Conservation (phyloP, 2,797 vertebrate species). For the Syncerus caffer region DNA sequence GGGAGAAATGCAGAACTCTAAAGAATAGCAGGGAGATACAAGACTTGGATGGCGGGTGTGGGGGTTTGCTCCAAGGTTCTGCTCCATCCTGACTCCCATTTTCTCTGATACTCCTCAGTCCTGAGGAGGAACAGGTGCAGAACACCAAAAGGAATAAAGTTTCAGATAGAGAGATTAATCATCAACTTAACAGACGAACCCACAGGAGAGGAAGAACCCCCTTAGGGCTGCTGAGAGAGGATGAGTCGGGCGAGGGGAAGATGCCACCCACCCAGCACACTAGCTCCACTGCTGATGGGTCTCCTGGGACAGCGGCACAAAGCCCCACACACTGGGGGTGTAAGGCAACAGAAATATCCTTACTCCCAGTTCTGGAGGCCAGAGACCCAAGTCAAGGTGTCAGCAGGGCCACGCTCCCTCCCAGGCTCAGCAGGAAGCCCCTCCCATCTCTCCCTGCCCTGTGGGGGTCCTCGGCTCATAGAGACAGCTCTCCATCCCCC, state of each 20-base stretch:
- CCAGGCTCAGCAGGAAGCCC: not conserved
- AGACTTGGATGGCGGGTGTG: not conserved
- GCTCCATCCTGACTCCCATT: not conserved
- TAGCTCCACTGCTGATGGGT: not conserved
- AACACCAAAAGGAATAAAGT: not conserved
- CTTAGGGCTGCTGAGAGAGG: not conserved
- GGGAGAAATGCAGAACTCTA: not conserved
- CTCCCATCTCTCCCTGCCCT: not conserved
- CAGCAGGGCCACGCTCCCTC: not conserved
- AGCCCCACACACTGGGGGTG: not conserved
- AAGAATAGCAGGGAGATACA: not conserved
- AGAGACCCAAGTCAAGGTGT: not conserved
- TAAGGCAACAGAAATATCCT: not conserved
- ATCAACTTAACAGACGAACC: not conserved
- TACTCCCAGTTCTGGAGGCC: not conserved
- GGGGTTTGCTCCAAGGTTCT: not conserved
- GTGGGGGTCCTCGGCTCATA: not conserved
- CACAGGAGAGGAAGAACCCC: not conserved
- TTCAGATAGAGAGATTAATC: not conserved
- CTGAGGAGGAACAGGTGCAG: not conserved
- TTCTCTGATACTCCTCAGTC: not conserved
- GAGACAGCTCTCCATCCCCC: not conserved
- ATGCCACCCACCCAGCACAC: not conserved
- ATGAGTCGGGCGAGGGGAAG: accelerated
- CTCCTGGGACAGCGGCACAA: not conserved